phyloP scores from a whole-genome alignment of 2,888 invertebrate genomes.

The Petrolisthes cinctipes region DNA sequence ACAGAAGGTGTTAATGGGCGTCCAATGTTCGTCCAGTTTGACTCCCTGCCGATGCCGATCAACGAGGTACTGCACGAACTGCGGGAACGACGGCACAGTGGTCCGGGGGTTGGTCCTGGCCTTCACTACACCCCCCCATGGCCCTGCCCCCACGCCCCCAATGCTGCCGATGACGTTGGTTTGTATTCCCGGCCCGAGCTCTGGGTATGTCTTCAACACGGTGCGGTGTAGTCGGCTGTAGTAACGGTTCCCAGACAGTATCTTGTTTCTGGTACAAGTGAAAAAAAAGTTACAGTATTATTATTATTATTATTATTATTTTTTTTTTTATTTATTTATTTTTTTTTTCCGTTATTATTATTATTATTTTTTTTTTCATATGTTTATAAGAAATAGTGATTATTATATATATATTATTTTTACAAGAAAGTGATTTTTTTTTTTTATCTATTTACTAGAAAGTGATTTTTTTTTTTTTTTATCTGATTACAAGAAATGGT shows the following conservation, averaged over 20 bases:
- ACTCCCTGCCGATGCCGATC: slow-evolving; percentile 47
- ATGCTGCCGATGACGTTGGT: background rate
- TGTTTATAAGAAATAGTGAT: too few species aligned
- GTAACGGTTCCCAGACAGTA: slow-evolving; percentile 57
- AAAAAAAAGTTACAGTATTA: background rate
- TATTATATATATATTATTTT: too few species aligned
- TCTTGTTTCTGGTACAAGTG: slow-evolving; percentile 52
- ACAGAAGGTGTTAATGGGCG: slow-evolving; percentile 57
- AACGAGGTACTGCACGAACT: slow-evolving; percentile 60
- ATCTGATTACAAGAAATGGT: too few species aligned
- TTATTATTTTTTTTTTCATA: too few species aligned
- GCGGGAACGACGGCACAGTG: slow-evolving; percentile 47
- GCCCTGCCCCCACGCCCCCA: background rate
- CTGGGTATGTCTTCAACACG: slow-evolving; percentile 37
- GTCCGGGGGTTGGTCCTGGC: background rate
- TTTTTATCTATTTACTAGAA: too few species aligned
- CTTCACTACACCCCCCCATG: too few species aligned
- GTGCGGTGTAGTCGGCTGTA: slow-evolving; percentile 45
- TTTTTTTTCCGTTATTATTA: too few species aligned
- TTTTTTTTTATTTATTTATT: too few species aligned
- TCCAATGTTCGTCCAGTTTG: slow-evolving; percentile 62
- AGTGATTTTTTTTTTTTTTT: too few species aligned
- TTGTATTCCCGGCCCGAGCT: slow-evolving; percentile 4
- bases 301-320: too few species aligned
- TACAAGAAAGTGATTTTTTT: too few species aligned